Evolutionary conservation across 2,888 invertebrate species (phyloP).

Genomic region (Allophyes oxyacanthae): DNA sequence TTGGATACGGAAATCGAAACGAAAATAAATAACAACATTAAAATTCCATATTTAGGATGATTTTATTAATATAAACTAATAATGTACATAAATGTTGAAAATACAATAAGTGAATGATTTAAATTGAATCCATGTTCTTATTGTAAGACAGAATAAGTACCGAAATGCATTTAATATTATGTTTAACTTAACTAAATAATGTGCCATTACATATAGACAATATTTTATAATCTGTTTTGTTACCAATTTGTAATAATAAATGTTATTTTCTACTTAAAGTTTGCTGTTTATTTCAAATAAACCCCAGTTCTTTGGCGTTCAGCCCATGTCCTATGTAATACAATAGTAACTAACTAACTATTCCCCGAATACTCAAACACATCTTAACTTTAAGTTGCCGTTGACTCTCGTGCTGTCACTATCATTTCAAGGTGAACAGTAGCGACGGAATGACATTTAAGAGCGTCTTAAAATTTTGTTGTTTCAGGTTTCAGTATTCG

Average conservation of each 20-base stretch:
- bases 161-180: conserved; percentile 70
- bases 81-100: conserved; percentile 53
- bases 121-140: conserved; percentile 40
- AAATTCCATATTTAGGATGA: conserved; percentile 46
- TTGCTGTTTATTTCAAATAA: conserved; percentile 28
- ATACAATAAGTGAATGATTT: conserved; percentile 33
- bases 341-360: too few relatives aligned
- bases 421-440: too few relatives aligned
- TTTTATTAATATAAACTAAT: conserved; percentile 55
- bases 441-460: too few relatives aligned
- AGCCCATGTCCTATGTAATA: background rate
- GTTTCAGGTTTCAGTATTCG: too few relatives aligned
- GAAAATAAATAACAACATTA: conserved; percentile 52
- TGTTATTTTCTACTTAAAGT: conserved; percentile 47
- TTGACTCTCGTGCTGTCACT: too few relatives aligned
- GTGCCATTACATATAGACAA: conserved; percentile 69
- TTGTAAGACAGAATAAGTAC: conserved; percentile 59
- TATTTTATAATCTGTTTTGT: conserved; percentile 66
- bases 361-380: too few relatives aligned
- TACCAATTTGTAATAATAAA: conserved; percentile 66
- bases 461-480: too few relatives aligned
- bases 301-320: conserved; percentile 19
- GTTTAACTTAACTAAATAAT: conserved; percentile 62
- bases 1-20: conserved; percentile 52
- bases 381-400: too few relatives aligned